phyloP scores from a whole-genome alignment of 2,113 vertebrate genomes.

The Chiloscyllium plagiosum region DNA sequence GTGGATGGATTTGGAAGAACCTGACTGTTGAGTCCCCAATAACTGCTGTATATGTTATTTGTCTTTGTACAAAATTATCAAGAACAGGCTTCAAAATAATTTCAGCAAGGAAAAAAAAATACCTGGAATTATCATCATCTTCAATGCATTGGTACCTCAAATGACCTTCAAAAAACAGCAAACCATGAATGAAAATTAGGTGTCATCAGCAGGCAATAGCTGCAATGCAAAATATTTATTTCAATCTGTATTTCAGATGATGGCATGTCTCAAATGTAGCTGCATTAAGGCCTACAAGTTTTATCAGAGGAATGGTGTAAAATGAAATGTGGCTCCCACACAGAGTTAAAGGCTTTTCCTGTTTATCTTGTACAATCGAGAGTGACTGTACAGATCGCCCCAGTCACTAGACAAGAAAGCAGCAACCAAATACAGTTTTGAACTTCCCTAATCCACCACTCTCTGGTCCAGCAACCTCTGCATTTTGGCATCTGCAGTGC shows the following conservation, averaged over 20 bases:
- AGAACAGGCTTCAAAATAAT: not conserved
- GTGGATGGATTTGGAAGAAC: not conserved
- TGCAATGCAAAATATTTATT: not conserved
- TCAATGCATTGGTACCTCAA: not conserved
- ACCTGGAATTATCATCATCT: not conserved
- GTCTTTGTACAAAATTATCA: not conserved
- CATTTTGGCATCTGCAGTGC: no score
- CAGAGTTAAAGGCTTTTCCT: not conserved
- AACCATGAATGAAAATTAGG: not conserved
- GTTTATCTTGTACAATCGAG: not conserved
- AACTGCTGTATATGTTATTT: not conserved
- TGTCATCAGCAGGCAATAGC: not conserved
- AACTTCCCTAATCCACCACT: not conserved
- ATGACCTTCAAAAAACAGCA: not conserved
- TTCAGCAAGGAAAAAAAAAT: not conserved
- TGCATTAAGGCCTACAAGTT: not conserved
- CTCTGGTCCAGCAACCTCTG: no score
- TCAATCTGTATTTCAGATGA: not conserved
- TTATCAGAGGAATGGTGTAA: not conserved
- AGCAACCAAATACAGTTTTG: not conserved
- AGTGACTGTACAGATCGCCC: not conserved
- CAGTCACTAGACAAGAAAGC: not conserved
- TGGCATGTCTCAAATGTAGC: not conserved
- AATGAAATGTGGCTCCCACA: not conserved
- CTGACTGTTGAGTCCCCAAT: not conserved